Conservation (phyloP, 2,797 vertebrate species). For the Clamator glandarius region DNA sequence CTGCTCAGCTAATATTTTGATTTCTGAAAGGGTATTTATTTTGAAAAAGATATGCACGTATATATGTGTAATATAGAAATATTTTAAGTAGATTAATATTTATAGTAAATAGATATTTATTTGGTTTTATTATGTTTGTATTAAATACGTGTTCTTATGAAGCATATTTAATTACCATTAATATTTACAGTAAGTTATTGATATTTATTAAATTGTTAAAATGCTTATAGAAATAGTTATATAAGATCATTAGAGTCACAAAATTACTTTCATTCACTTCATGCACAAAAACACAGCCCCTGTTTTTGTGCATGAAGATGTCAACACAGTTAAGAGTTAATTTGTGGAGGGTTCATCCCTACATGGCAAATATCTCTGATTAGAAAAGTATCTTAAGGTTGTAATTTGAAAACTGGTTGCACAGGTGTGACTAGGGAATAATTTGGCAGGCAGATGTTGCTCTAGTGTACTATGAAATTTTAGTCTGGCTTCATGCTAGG, state of each 20-base stretch:
- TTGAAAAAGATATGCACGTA: background rate
- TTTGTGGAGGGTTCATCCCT: background rate
- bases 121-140: too few relatives aligned
- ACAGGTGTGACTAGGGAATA: conserved; percentile 40
- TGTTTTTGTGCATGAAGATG: background rate
- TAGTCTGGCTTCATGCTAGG: background rate
- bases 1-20: background rate
- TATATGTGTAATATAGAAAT: background rate
- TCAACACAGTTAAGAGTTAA: background rate
- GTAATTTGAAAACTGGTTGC: conserved; percentile 56
- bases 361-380: background rate
- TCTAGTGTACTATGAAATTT: background rate
- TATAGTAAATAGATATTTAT: too few relatives aligned
- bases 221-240: background rate
- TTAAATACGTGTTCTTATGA: too few relatives aligned
- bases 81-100: too few relatives aligned
- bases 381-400: background rate
- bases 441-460: conserved; percentile 49
- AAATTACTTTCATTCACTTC: background rate
- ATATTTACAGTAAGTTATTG: too few relatives aligned
- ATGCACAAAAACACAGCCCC: too few relatives aligned
- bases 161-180: too few relatives aligned
- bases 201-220: too few relatives aligned
- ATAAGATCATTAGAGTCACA: background rate
- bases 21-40: background rate